phyloP scores from a whole-genome alignment of 2,797 vertebrate genomes.

The Neosalanx taihuensis region DNA sequence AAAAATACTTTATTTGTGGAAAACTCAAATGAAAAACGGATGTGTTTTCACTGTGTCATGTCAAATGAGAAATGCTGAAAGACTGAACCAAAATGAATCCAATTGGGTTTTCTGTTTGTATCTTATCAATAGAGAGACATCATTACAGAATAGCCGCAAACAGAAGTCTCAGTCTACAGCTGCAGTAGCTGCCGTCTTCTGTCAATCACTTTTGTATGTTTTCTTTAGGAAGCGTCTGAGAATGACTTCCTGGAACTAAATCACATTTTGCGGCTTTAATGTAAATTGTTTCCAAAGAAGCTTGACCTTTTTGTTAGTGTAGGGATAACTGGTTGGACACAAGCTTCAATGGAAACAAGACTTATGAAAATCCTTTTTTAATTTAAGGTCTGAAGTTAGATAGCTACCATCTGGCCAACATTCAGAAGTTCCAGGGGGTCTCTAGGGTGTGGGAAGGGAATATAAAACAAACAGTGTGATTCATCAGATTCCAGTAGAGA shows the following conservation, averaged over 20 bases:
- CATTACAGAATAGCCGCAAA: not conserved
- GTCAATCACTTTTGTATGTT: not conserved
- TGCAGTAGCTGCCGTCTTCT: not conserved
- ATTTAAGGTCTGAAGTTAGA: not conserved
- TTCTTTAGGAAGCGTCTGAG: not conserved
- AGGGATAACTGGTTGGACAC: not conserved
- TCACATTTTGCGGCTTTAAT: not conserved
- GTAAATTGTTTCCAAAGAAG: conserved; percentile 1
- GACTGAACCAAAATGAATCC: not conserved
- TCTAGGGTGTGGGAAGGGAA: not conserved
- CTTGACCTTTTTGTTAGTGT: not conserved
- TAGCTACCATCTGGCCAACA: not conserved
- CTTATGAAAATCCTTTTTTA: not conserved
- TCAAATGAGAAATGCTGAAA: not conserved
- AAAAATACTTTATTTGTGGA: too few relatives aligned
- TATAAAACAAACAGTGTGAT: not conserved
- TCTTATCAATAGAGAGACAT: not conserved
- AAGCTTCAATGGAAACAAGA: not conserved
- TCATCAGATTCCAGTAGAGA: not conserved
- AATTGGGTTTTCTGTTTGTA: not conserved
- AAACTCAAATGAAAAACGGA: too few relatives aligned
- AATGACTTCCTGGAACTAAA: conserved; percentile 12
- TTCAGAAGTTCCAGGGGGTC: not conserved
- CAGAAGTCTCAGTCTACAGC: not conserved
- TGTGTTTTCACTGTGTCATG: too few relatives aligned